Conservation (phyloP, 2,113 vertebrate species). For the Desmodus rotundus region DNA sequence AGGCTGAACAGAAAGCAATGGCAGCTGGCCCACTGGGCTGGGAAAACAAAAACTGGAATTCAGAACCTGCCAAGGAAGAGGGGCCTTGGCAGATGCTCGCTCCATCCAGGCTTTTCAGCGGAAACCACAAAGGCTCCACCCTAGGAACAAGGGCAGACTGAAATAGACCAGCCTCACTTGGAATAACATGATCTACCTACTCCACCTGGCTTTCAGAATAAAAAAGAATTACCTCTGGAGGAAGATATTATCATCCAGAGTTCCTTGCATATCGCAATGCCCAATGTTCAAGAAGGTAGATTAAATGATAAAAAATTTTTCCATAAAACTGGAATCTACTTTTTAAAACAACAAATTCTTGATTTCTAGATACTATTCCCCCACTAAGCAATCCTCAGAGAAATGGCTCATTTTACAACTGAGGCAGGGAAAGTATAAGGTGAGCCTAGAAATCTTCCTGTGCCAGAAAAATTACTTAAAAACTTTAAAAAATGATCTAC, state of each 20-base stretch:
- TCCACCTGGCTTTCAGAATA: background rate
- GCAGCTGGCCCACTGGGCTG: background rate
- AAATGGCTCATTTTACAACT: background rate
- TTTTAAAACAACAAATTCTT: conserved; percentile 30
- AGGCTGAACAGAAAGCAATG: background rate
- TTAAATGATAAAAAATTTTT: background rate
- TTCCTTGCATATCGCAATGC: background rate
- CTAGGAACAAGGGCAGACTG: background rate
- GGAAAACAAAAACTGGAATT: background rate
- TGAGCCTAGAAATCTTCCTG: background rate
- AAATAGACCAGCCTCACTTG: background rate
- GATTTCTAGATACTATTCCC: background rate
- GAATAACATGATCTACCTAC: background rate
- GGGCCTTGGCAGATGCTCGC: background rate
- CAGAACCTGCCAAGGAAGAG: background rate
- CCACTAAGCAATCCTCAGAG: background rate
- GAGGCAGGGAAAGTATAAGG: background rate
- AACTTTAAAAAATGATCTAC: background rate
- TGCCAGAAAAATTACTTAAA: background rate
- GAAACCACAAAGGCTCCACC: background rate
- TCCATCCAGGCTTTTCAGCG: conserved; percentile 3
- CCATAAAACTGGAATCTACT: background rate
- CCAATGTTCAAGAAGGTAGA: background rate
- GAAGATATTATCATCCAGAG: background rate
- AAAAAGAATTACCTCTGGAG: background rate